Conservation (phyloP, 2,113 vertebrate genomes). For the Calonectris borealis region DNA sequence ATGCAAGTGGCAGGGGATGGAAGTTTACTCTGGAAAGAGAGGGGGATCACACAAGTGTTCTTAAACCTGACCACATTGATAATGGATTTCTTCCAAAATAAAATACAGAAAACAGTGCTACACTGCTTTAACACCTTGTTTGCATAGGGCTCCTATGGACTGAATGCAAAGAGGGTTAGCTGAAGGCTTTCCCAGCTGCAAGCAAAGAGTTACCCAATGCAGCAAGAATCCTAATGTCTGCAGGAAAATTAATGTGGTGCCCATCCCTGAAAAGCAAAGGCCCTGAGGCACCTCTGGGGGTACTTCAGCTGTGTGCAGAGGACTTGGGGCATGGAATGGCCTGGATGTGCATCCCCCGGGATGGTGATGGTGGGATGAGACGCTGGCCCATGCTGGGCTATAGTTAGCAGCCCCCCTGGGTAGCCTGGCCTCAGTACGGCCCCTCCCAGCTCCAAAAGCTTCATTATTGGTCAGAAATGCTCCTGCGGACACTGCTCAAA, state of each 20-base stretch:
- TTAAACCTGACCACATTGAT: not conserved
- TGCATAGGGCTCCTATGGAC: not conserved
- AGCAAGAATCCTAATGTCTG: not conserved
- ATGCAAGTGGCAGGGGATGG: accelerated
- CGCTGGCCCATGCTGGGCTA: accelerated
- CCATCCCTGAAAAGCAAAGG: not conserved
- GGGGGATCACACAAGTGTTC: not conserved
- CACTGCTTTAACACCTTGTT: not conserved
- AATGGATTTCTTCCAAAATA: not conserved
- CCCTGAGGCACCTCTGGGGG: not conserved
- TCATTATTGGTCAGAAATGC: not conserved
- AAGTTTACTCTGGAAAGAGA: not conserved
- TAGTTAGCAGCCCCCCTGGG: not conserved
- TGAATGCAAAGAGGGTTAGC: not conserved
- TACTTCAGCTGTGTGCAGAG: not conserved
- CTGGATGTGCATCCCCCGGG: too few species aligned
- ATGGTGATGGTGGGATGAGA: not conserved
- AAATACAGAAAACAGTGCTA: not conserved
- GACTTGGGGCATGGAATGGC: not conserved
- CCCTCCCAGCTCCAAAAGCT: not conserved
- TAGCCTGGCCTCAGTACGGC: accelerated
- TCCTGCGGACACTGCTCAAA: not conserved
- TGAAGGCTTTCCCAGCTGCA: not conserved
- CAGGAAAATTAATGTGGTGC: not conserved
- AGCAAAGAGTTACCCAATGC: not conserved